phyloP scores from a whole-genome alignment of 2,888 invertebrate species.

The Pammene aurita region DNA sequence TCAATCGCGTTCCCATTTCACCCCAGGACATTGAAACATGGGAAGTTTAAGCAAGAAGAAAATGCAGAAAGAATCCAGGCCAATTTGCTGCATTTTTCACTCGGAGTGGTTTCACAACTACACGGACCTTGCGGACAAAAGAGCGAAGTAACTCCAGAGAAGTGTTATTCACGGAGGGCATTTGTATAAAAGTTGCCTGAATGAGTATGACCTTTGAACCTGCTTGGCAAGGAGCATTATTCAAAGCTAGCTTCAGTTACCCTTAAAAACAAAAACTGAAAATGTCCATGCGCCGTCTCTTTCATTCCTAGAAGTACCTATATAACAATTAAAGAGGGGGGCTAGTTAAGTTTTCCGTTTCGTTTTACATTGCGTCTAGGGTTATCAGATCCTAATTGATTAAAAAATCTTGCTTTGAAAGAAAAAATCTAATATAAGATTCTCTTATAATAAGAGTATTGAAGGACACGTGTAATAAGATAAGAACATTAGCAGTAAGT shows the following conservation, averaged over 20 bases:
- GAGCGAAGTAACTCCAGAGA: slow-evolving; percentile 42
- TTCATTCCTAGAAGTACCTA: background rate
- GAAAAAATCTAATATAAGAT: too few relatives aligned
- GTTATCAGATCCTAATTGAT: slow-evolving; percentile 39
- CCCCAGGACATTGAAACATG: slow-evolving; percentile 12
- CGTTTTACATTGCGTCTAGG: slow-evolving; percentile 54
- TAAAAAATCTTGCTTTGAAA: too few relatives aligned
- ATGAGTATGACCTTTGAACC: slow-evolving; percentile 70
- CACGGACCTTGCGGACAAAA: slow-evolving; percentile 26
- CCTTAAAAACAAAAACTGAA: slow-evolving; percentile 17
- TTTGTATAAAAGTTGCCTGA: slow-evolving; percentile 64
- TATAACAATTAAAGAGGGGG: slow-evolving; percentile 8
- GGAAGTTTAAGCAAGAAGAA: slow-evolving; percentile 11
- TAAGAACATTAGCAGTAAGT: too few relatives aligned
- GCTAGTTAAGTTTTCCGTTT: slow-evolving; percentile 47
- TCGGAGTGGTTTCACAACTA: slow-evolving; percentile 37
- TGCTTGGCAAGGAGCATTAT: slow-evolving; percentile 45
- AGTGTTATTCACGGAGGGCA: slow-evolving; percentile 46
- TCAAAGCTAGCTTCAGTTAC: slow-evolving; percentile 22
- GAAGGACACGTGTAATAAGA: too few relatives aligned
- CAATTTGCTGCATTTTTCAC: slow-evolving; percentile 38
- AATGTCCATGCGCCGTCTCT: slow-evolving; percentile 4
- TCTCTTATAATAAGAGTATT: too few relatives aligned
- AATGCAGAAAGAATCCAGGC: slow-evolving; percentile 34
- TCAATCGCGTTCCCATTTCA: too few relatives aligned